phyloP scores from a whole-genome alignment of 2,797 vertebrate species.

The Fringilla coelebs region DNA sequence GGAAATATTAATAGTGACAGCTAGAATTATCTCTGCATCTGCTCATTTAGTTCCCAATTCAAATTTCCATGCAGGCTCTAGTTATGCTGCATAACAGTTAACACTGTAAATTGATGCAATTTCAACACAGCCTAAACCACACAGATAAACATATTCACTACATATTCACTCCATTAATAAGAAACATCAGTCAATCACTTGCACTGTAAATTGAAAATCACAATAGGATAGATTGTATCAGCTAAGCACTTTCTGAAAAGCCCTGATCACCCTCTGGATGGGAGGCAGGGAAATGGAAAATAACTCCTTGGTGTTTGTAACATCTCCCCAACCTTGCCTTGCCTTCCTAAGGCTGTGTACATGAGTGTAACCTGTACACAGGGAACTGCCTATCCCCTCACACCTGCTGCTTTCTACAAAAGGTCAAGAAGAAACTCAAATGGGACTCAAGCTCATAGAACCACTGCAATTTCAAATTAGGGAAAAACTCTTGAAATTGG shows the following conservation, averaged over 20 bases:
- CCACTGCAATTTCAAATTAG: background rate
- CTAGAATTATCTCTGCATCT: slow-evolving; percentile 24
- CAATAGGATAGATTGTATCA: background rate
- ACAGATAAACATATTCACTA: background rate
- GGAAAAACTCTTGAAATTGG: background rate
- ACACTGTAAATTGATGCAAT: background rate
- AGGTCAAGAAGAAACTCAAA: background rate
- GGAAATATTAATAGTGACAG: slow-evolving; percentile 15
- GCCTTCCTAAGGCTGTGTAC: background rate
- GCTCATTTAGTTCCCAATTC: slow-evolving; percentile 13
- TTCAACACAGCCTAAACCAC: background rate
- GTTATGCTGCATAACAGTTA: background rate
- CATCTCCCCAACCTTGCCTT: background rate
- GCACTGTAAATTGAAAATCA: slow-evolving; percentile 10
- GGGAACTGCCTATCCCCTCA: background rate
- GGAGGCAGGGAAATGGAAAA: background rate
- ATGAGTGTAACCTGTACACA: background rate
- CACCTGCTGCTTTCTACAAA: background rate
- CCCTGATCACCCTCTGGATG: background rate
- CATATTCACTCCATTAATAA: background rate
- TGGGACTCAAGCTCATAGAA: background rate
- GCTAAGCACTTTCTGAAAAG: background rate
- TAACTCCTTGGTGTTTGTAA: background rate
- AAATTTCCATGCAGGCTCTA: background rate
- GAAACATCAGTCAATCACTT: background rate